Conservation (phyloP, 2,888 invertebrate species). For the Hemithea aestivaria region DNA sequence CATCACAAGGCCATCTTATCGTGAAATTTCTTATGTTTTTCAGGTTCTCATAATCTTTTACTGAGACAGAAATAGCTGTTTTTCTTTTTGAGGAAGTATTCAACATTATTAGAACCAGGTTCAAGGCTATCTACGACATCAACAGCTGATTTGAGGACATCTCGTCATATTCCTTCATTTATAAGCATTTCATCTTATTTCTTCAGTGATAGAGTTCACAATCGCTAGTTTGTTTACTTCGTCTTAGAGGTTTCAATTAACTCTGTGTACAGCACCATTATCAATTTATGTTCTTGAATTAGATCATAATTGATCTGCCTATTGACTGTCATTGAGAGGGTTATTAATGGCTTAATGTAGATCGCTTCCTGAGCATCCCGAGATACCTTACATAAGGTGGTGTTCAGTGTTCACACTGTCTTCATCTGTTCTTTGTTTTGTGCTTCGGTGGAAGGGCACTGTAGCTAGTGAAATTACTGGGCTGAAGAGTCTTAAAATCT, state of each 20-base stretch:
- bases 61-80: no score
- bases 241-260: conserved; percentile 14
- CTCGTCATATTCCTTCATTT: conserved; percentile 13
- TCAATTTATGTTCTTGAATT: conserved; percentile 28
- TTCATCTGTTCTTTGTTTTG: no score
- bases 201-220: conserved; percentile 5
- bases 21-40: no score
- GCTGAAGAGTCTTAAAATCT: no score
- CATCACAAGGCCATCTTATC: no score
- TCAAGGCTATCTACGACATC: conserved; percentile 38
- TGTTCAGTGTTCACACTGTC: no score
- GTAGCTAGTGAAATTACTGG: no score
- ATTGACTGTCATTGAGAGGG: conserved; percentile 19
- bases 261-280: conserved; percentile 20
- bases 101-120: conserved; percentile 26
- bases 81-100: conserved; percentile 15
- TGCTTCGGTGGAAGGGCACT: no score
- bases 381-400: no score
- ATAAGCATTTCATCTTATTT: conserved; percentile 8
- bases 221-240: conserved; percentile 9
- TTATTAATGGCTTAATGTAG: conserved; percentile 8
- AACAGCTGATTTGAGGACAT: conserved; percentile 41
- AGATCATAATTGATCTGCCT: conserved; percentile 31
- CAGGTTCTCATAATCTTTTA: no score
- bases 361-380: no score